Conservation (phyloP, 2,888 invertebrate genomes). For the Branchinecta sandiegonensis region DNA sequence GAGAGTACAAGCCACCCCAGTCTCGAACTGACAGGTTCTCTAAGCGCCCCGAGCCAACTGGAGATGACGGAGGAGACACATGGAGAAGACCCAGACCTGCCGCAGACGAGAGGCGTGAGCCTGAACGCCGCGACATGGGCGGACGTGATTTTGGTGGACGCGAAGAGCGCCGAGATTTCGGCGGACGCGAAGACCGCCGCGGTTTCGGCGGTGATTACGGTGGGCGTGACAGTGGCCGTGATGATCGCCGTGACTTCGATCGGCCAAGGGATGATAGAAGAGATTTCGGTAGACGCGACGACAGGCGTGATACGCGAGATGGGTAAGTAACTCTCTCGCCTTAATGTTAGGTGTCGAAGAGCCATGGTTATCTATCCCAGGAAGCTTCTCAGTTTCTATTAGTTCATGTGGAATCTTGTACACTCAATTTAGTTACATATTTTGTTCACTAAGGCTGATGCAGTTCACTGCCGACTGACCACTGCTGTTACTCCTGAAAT, state of each 20-base stretch:
- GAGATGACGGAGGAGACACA: constrained; percentile 22
- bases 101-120: constrained; percentile 25
- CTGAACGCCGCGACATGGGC: constrained; percentile 27
- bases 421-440: no score
- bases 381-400: no score
- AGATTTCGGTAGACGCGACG: constrained; percentile 27
- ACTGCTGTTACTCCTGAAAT: no score
- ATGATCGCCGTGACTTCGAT: constrained; percentile 19
- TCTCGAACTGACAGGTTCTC: constrained; percentile 25
- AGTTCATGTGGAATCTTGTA: no score
- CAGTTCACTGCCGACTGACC: no score
- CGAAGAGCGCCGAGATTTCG: constrained; percentile 29
- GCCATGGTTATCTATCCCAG: no score
- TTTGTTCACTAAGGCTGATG: no score
- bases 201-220: constrained; percentile 28
- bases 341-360: no score
- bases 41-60: constrained; percentile 21
- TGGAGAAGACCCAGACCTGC: constrained; percentile 19
- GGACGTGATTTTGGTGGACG: constrained; percentile 25
- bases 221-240: constrained; percentile 14
- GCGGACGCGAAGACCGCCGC: constrained; percentile 28
- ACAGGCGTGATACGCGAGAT: constrained; percentile 24
- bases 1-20: constrained; percentile 22
- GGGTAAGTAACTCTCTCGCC: no score
- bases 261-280: constrained; percentile 16